These are phyloP conservation scores for Tupaia chinensis DNA, from an alignment of 2,113 vertebrate genomes.

Conservation along the genomic window DNA sequence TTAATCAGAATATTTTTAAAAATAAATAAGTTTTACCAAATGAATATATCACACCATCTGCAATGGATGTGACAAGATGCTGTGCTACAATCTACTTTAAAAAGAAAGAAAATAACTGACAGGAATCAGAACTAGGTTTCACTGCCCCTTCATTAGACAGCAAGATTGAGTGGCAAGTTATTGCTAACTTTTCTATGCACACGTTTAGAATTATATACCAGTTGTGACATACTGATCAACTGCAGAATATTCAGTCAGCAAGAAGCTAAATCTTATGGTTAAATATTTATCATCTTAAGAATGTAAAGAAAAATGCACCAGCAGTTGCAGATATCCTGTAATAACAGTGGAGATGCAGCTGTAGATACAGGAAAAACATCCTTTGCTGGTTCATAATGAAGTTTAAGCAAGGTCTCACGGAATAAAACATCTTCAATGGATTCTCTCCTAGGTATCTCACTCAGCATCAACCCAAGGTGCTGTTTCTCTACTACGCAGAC, in stretches of 20 bases:
- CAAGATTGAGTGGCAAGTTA: constrained; percentile 29
- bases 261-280: neutral
- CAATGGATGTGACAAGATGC: constrained; percentile 42
- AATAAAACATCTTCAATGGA: neutral
- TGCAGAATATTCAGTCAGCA: neutral
- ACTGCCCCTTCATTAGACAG: constrained; percentile 37
- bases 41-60: constrained; percentile 1
- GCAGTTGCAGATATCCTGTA: neutral
- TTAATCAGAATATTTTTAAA: constrained; percentile 67
- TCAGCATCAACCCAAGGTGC: fast-evolving
- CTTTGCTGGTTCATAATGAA: neutral
- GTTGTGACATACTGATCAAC: neutral
- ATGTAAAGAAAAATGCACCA: neutral
- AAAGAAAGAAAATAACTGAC: constrained; percentile 56
- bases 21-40: constrained; percentile 44
- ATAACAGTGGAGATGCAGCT: neutral
- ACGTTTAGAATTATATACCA: constrained; percentile 32
- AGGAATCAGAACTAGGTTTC: constrained; percentile 8
- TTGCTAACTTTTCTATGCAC: neutral
- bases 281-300: constrained; percentile 17
- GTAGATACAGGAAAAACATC: neutral
- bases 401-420: neutral
- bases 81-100: constrained; percentile 51
- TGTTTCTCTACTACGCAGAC: neutral
- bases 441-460: neutral